phyloP scores from a whole-genome alignment of 2,888 invertebrate genomes.

The Brachyopa scutellaris region DNA sequence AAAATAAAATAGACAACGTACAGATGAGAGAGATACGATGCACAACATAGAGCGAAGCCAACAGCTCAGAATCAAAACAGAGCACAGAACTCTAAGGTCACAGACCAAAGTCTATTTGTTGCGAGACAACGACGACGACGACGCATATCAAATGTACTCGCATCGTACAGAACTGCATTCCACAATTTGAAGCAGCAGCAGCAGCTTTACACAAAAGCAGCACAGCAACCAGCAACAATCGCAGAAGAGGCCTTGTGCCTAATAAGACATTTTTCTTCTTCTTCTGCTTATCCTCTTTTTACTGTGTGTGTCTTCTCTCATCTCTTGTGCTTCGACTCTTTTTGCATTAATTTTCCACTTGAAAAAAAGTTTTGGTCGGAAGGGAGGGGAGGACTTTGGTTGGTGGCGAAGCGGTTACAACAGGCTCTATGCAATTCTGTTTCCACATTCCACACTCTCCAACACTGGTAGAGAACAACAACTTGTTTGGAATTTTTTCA shows the following conservation, averaged over 20 bases:
- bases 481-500: constrained; percentile 67
- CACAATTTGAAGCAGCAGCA: constrained; percentile 40
- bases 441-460: constrained; percentile 64
- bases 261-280: constrained; percentile 62
- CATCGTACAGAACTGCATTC: constrained; percentile 60
- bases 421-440: constrained; percentile 60
- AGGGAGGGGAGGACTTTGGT: background rate
- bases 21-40: constrained; percentile 32
- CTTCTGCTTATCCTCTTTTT: constrained; percentile 20
- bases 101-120: constrained; percentile 71
- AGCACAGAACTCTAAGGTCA: constrained; percentile 67
- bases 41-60: constrained; percentile 14
- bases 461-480: constrained; percentile 55
- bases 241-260: constrained; percentile 70
- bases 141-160: constrained; percentile 63
- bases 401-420: background rate
- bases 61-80: constrained; percentile 61
- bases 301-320: constrained; percentile 20
- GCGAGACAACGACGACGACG: constrained; percentile 49
- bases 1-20: constrained; percentile 49
- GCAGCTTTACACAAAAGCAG: constrained; percentile 13
- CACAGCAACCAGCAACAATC: constrained; percentile 41
- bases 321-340: constrained; percentile 8
- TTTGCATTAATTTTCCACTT: constrained; percentile 10
- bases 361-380: background rate